Conservation (phyloP, 2,113 vertebrate genomes). For the Lucifuga dentata region DNA sequence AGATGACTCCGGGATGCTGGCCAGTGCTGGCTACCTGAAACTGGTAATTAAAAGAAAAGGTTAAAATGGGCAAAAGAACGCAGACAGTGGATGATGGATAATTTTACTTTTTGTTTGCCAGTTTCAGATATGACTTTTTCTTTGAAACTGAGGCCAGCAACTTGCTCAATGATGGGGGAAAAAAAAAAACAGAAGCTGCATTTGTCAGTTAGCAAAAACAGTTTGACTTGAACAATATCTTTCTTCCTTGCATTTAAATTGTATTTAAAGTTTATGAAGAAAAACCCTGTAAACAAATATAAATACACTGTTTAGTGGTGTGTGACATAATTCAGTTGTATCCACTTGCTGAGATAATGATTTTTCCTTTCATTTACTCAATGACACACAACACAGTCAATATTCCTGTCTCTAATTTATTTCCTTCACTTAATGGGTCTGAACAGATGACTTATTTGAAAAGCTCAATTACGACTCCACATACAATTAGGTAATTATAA, state of each 20-base stretch:
- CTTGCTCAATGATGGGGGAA: no score
- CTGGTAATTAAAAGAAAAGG: no score
- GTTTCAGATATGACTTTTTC: no score
- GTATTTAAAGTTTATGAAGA: no score
- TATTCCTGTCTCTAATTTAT: constrained; percentile 31
- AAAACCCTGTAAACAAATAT: constrained; percentile 6
- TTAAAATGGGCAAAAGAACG: no score
- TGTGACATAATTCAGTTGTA: constrained; percentile 33
- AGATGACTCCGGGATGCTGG: no score
- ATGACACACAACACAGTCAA: constrained; percentile 37
- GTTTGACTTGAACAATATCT: background rate
- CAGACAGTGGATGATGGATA: no score
- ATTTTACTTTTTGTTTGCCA: no score
- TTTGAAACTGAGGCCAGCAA: no score
- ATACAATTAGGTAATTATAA: constrained; percentile 10
- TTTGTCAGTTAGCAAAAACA: background rate
- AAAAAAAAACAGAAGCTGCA: no score
- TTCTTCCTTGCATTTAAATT: constrained; percentile 3
- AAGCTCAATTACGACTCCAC: background rate
- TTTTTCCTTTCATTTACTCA: constrained; percentile 48
- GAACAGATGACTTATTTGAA: background rate
- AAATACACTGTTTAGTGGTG: constrained; percentile 17
- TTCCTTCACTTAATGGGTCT: background rate
- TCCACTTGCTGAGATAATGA: constrained; percentile 50
- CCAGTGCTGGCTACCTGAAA: no score